These are phyloP conservation scores for Eupithecia vulgata DNA, from an alignment of 2,888 invertebrate genomes.

Conservation along the genomic window DNA sequence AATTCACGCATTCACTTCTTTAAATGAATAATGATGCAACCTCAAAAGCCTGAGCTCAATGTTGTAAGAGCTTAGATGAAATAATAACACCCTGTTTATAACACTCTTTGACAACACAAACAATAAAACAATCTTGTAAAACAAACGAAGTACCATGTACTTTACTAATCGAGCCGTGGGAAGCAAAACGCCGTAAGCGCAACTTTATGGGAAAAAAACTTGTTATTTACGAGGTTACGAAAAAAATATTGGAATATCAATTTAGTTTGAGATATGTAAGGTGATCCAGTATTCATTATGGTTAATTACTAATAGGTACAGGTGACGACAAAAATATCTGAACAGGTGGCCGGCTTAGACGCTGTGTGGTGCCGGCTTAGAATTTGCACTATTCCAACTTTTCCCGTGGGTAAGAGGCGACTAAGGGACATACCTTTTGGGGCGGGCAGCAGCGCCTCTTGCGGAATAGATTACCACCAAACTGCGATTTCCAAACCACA, in stretches of 20 bases:
- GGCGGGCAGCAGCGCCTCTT: too few relatives aligned
- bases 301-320: background rate
- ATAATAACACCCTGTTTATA: background rate
- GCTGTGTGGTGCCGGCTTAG: too few relatives aligned
- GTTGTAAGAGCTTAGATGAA: background rate
- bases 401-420: too few relatives aligned
- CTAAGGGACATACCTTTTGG: too few relatives aligned
- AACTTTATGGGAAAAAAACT: constrained; percentile 36
- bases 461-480: too few relatives aligned
- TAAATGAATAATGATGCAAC: background rate
- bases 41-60: background rate
- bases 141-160: background rate
- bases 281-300: constrained; percentile 23
- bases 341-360: too few relatives aligned
- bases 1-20: background rate
- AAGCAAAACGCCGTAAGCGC: constrained; percentile 12
- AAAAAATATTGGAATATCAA: constrained; percentile 11
- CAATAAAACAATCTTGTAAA: constrained; percentile 6
- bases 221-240: constrained; percentile 24
- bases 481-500: too few relatives aligned
- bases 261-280: constrained; percentile 17
- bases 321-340: background rate
- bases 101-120: background rate
- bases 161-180: constrained; percentile 19
- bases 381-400: too few relatives aligned